These are phyloP conservation scores for Elgaria multicarinata DNA, from an alignment of 2,113 vertebrate genomes.

Conservation along the genomic window DNA sequence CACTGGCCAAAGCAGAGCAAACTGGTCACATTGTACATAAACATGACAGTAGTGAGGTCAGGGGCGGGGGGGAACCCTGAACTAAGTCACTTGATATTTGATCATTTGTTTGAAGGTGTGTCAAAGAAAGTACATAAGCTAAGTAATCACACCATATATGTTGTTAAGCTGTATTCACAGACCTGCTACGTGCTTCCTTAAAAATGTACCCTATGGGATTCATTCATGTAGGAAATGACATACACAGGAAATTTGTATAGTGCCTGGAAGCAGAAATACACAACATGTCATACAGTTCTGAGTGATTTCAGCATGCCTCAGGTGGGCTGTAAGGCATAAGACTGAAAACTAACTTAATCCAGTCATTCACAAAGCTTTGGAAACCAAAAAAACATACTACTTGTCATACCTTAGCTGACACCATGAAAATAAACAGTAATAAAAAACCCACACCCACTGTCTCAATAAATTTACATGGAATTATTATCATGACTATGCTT, in stretches of 20 bases:
- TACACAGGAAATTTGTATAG: slow-evolving; percentile 39
- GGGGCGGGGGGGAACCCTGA: slow-evolving; percentile 26
- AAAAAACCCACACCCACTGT: slow-evolving; percentile 12
- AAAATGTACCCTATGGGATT: slow-evolving; percentile 56
- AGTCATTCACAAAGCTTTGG: slow-evolving; percentile 54
- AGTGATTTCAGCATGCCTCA: slow-evolving; percentile 62
- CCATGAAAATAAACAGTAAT: slow-evolving; percentile 60
- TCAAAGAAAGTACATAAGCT: slow-evolving; percentile 34
- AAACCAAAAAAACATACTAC: slow-evolving; percentile 60
- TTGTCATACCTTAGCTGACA: slow-evolving; percentile 52
- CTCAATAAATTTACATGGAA: slow-evolving; percentile 34
- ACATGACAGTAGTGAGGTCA: slow-evolving; percentile 47
- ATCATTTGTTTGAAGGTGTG: slow-evolving; percentile 20
- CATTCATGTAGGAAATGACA: slow-evolving; percentile 49
- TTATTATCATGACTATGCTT: slow-evolving; percentile 49
- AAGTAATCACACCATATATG: slow-evolving; percentile 38
- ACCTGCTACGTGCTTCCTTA: not conserved
- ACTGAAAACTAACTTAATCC: slow-evolving; percentile 50
- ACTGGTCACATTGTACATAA: slow-evolving; percentile 36
- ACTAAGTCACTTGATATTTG: slow-evolving; percentile 30
- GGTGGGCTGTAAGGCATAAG: slow-evolving; percentile 53
- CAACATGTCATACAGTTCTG: slow-evolving; percentile 39
- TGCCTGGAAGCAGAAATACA: slow-evolving; percentile 56
- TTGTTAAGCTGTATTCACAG: slow-evolving; percentile 24
- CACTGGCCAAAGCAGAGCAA: slow-evolving; percentile 30